phyloP scores from a whole-genome alignment of 2,888 invertebrate species.

The Cheilosia variabilis region DNA sequence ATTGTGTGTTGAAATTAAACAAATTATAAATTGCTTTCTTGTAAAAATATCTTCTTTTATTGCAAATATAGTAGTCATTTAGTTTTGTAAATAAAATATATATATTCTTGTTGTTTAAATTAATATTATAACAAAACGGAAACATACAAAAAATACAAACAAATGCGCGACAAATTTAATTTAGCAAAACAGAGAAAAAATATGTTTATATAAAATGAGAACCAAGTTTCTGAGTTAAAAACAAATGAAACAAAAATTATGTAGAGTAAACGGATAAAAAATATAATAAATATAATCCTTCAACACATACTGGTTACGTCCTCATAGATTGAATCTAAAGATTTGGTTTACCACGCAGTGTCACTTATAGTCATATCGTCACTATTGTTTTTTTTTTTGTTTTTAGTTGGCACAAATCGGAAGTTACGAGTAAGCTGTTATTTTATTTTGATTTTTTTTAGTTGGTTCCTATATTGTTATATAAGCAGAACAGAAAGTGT shows the following conservation, averaged over 20 bases:
- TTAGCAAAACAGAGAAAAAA: conserved; percentile 30
- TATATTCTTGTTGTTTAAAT: conserved; percentile 18
- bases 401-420: conserved; percentile 67
- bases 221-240: conserved; percentile 35
- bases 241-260: conserved; percentile 23
- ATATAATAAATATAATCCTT: conserved; percentile 56
- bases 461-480: conserved; percentile 25
- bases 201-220: conserved; percentile 11
- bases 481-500: conserved; percentile 26
- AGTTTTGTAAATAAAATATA: conserved; percentile 64
- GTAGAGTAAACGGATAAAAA: conserved; percentile 15
- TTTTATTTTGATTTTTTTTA: conserved; percentile 22
- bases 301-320: conserved; percentile 52
- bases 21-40: conserved; percentile 22
- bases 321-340: conserved; percentile 23
- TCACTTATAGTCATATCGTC: conserved; percentile 42
- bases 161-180: conserved; percentile 40
- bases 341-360: conserved; percentile 28
- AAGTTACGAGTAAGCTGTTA: conserved; percentile 36
- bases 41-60: conserved; percentile 69
- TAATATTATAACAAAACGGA: conserved; percentile 46
- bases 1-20: conserved; percentile 5
- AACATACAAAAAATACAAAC: conserved; percentile 54
- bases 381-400: conserved; percentile 19
- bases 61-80: conserved; percentile 65